These are phyloP conservation scores for Delichon dasypus DNA, from an alignment of 2,797 vertebrate genomes.

Conservation along the genomic window DNA sequence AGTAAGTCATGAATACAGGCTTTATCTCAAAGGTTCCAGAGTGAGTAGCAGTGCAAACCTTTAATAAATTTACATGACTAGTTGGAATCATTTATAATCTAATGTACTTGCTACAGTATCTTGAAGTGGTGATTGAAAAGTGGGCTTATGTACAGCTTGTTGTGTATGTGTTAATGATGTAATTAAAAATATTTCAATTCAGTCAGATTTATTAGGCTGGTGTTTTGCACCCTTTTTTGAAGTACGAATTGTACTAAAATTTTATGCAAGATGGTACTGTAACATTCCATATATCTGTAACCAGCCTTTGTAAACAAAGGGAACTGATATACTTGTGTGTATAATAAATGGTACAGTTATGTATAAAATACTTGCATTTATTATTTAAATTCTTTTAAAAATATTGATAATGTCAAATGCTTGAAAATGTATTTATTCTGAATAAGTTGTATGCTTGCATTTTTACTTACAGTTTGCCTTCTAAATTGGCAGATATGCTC, in stretches of 20 bases:
- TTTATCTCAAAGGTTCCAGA: constrained; percentile 67
- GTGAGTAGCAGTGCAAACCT: constrained; percentile 76
- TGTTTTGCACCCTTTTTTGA: constrained; percentile 88
- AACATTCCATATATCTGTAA: constrained; percentile 98
- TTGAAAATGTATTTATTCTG: constrained; percentile 76
- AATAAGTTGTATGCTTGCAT: constrained; percentile 75
- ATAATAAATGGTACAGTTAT: constrained; percentile 99
- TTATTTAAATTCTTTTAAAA: constrained; percentile 79
- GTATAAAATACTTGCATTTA: constrained; percentile 85
- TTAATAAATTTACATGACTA: constrained; percentile 74
- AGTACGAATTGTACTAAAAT: constrained; percentile 85
- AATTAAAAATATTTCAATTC: constrained; percentile 81
- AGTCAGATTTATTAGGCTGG: constrained; percentile 81
- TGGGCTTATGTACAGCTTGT: constrained; percentile 90
- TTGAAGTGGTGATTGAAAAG: constrained; percentile 82
- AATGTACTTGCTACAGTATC: constrained; percentile 78
- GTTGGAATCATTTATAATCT: constrained; percentile 74
- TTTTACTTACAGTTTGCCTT: constrained; percentile 76
- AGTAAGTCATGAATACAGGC: constrained; percentile 62
- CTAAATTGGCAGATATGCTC: constrained; percentile 63
- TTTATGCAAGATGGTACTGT: constrained; percentile 98
- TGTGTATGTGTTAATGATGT: constrained; percentile 87
- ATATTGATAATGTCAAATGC: constrained; percentile 75
- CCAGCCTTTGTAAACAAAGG: constrained; percentile 89
- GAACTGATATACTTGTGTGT: constrained; percentile 89